A percentile compares a stretch with the other conserved stretches of the same genome.
These are phyloP conservation scores for Erinaceus europaeus DNA, from an alignment of 2,113 vertebrate genomes.

Conservation along the genomic window DNA sequence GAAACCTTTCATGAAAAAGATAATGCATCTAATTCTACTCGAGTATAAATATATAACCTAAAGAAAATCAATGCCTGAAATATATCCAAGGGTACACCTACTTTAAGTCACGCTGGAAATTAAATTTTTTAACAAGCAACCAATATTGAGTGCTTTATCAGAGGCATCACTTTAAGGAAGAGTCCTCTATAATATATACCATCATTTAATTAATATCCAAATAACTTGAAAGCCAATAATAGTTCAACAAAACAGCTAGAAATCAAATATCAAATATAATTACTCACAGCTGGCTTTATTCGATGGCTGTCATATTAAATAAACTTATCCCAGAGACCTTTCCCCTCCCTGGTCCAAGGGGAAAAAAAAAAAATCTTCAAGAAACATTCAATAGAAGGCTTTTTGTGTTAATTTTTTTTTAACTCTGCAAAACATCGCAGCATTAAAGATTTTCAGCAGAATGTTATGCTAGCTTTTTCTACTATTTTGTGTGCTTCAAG, in stretches of 20 bases:
- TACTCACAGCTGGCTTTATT: conserved; percentile 61
- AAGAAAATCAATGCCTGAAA: not conserved
- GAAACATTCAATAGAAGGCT: conserved; percentile 49
- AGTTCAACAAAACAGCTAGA: conserved; percentile 55
- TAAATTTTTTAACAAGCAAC: not conserved
- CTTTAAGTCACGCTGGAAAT: not conserved
- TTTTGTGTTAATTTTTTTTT: conserved; percentile 36
- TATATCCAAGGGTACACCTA: not conserved
- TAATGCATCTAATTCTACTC: not conserved
- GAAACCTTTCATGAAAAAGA: not conserved
- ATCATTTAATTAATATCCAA: conserved; percentile 56
- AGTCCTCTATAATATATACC: conserved; percentile 37
- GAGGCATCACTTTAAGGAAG: not conserved
- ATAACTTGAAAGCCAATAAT: conserved; percentile 53
- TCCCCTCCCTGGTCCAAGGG: not conserved
- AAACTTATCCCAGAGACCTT: conserved; percentile 40
- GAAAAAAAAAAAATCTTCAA: conserved; percentile 13
- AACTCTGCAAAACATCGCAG: conserved; percentile 1
- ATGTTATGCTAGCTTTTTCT: not conserved
- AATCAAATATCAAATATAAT: conserved; percentile 58
- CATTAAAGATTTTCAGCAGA: conserved; percentile 17
- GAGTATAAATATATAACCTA: not conserved
- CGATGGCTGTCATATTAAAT: conserved; percentile 52
- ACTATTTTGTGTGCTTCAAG: not conserved
- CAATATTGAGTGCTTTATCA: not conserved